These are phyloP conservation scores for Tridacna crocea DNA, from an alignment of 2,888 invertebrate species.

Conservation along the genomic window DNA sequence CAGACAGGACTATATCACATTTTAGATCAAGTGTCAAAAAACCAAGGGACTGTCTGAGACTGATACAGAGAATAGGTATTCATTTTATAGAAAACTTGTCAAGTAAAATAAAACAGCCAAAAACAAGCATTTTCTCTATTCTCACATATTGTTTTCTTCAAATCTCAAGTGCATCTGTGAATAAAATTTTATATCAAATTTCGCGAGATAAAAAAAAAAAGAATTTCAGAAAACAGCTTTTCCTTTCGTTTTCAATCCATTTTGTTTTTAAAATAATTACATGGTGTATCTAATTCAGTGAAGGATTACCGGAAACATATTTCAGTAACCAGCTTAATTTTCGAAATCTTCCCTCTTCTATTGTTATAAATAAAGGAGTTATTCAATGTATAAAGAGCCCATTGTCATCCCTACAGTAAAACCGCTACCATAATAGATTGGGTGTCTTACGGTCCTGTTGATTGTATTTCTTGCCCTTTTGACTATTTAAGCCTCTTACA, in stretches of 20 bases:
- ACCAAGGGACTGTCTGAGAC: no score
- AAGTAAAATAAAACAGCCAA: neutral
- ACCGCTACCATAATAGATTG: conserved; percentile 24
- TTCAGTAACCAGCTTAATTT: conserved; percentile 16
- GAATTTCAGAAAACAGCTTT: no score
- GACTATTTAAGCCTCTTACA: conserved; percentile 30
- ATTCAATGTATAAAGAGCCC: neutral
- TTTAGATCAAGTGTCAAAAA: no score
- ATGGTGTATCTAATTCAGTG: no score
- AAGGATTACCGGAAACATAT: neutral
- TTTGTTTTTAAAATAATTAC: no score
- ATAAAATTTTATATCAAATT: no score
- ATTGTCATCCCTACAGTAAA: conserved; percentile 24
- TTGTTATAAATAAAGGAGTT: conserved; percentile 8
- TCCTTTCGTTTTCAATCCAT: no score
- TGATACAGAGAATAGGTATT: no score
- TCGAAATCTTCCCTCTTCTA: conserved; percentile 14
- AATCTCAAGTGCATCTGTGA: no score
- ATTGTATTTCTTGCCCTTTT: conserved; percentile 27
- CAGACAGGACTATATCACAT: neutral
- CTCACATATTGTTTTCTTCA: no score
- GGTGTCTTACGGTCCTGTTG: conserved; percentile 6
- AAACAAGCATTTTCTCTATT: no score
- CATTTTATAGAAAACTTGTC: neutral
- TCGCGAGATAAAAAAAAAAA: no score